Conservation (phyloP, 1,140 invertebrate genomes). For the Drosophila subobscura region DNA sequence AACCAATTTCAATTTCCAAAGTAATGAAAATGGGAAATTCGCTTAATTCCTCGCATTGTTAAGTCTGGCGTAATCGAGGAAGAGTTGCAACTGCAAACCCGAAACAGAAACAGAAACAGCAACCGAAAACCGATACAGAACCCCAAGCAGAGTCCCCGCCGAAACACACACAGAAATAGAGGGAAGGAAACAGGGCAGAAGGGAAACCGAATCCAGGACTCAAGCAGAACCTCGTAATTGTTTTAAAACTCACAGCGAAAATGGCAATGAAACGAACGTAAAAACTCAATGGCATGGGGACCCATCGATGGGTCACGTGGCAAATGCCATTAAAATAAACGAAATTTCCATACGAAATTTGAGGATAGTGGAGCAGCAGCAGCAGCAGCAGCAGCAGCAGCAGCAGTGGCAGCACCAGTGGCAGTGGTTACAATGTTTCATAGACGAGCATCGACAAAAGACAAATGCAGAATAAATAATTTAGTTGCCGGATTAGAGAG, state of each 20-base stretch:
- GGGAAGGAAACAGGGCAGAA: conserved; percentile 4
- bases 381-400: conserved; percentile 9
- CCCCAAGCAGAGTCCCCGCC: conserved; percentile 1
- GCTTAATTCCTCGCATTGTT: conserved; percentile 77
- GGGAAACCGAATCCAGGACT: conserved; percentile 39
- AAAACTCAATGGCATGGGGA: conserved; percentile 1
- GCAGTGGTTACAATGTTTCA: conserved; percentile 19
- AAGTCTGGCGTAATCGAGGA: conserved; percentile 64
- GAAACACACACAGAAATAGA: too few species aligned
- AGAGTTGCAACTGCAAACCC: conserved; percentile 42
- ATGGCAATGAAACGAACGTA: conserved; percentile 33
- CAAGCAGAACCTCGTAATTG: conserved; percentile 76
- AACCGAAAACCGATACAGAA: conserved; percentile 5
- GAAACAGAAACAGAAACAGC: conserved; percentile 13
- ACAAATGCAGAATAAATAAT: conserved; percentile 79
- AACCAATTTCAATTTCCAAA: conserved; percentile 69
- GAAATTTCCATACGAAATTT: conserved; percentile 56
- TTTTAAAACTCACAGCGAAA: conserved; percentile 74
- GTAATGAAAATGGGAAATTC: conserved; percentile 76
- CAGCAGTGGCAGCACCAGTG: conserved; percentile 3
- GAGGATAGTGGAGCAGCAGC: not conserved
- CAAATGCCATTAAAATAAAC: conserved; percentile 60
- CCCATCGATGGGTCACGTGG: conserved; percentile 9
- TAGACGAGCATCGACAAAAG: conserved; percentile 54
- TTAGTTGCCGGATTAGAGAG: conserved; percentile 73